Evolutionary conservation across 2,888 invertebrate genomes (phyloP), one percentile per base, ranked within the genome.

Genomic region (Tigriopus californicus): DNA sequence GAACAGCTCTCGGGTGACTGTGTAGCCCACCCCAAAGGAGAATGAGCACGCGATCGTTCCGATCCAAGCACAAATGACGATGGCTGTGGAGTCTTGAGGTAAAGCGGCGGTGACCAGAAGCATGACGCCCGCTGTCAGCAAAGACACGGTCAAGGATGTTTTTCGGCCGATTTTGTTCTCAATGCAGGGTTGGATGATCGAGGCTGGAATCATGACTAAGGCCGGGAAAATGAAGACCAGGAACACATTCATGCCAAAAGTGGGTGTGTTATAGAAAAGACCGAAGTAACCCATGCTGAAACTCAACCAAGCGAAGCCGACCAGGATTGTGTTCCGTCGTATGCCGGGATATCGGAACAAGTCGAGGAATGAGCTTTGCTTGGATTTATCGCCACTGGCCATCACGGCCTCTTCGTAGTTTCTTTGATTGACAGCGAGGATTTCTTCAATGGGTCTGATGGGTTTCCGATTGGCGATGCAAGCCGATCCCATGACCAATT

Each of bases 91-190:
- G 15, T 22, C 49, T 11, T 18, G n/a, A 44, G 46, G 46, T 20
- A 24, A 22, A 20, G 24, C n/a, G 20, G 44, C 12, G 12, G 44
- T 56, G 12, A 11, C 5, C 20, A 49, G 8, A 5, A 44, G 22
- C 18, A 25, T 12, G 10, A 46, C 1, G 1, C 56, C 56, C 11
- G 56, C 42, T 6, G 20, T 20, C 13, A 42, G 18, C 33, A 44
- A 20, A 44, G 42, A 20, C 20, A 42, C 56, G 8, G 46, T 44
- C 5, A 56, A 46, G 2, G 22, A n/a, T n/a, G 24, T 6, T 15
- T 56, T 56, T 13, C 56, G 42, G 10, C 56, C 56, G 1, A 56
- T 8, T 11, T 56, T 41, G 24, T 56, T 56, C 44, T 56, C 56
- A 18, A 56, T 12, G 5, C 10, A 2, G 12, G 56, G 56, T 20